These are phyloP conservation scores for Sinopyrophorus schimmeli DNA, from an alignment of 2,888 invertebrate genomes.

Conservation along the genomic window DNA sequence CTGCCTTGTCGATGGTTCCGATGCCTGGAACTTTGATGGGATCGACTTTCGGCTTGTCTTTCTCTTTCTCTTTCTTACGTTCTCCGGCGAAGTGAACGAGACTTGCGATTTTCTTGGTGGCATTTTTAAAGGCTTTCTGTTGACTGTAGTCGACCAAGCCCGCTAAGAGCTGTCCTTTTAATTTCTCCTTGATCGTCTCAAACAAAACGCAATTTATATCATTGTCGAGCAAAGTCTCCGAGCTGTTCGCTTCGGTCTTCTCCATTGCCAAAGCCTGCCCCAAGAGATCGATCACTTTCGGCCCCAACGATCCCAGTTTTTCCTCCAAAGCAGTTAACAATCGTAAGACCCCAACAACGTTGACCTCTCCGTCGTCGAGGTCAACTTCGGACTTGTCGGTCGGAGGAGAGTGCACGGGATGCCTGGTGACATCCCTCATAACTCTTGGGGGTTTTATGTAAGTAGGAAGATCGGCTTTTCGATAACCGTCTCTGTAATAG, in stretches of 20 bases:
- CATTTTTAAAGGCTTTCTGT: constrained; percentile 71
- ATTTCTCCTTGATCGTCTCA: constrained; percentile 84
- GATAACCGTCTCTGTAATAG: constrained; percentile 28
- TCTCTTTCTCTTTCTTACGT: constrained; percentile 53
- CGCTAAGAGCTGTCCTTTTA: constrained; percentile 77
- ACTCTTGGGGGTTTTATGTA: constrained; percentile 48
- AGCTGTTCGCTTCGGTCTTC: constrained; percentile 73
- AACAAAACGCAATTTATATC: constrained; percentile 76
- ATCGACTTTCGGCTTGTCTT: constrained; percentile 49
- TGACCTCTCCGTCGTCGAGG: constrained; percentile 59
- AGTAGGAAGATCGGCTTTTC: constrained; percentile 34
- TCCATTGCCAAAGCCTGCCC: constrained; percentile 78
- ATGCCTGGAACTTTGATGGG: constrained; percentile 67
- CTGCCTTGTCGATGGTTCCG: constrained; percentile 75
- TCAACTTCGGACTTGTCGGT: constrained; percentile 32
- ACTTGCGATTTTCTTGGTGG: constrained; percentile 76
- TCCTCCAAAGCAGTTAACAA: constrained; percentile 80
- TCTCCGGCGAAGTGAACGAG: constrained; percentile 69
- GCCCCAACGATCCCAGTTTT: constrained; percentile 82
- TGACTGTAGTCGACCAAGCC: constrained; percentile 60
- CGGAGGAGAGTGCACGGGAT: constrained; percentile 38
- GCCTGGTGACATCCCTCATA: constrained; percentile 48
- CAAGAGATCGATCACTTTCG: constrained; percentile 76
- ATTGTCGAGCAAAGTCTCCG: constrained; percentile 72
- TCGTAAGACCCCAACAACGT: constrained; percentile 70